Evolutionary conservation across 1,140 invertebrate species (phyloP).

Genomic region (Zaprionus capensis): DNA sequence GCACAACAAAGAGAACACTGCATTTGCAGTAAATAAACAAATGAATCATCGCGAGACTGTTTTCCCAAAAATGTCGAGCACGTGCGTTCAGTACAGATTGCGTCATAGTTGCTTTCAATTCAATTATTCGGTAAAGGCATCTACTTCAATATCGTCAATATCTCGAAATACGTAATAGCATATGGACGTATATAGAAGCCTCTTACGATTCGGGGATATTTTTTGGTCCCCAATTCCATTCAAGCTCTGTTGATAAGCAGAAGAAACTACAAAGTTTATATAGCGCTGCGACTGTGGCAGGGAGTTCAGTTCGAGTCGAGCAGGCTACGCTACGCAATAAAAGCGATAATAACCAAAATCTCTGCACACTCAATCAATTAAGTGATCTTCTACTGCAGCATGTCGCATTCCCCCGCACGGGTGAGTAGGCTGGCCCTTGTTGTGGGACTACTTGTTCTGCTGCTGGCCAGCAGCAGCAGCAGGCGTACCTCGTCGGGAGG

Average conservation of each 20-base stretch:
- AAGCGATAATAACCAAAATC: background rate
- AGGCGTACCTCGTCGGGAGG: too few species aligned
- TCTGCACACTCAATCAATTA: background rate
- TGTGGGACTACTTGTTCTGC: constrained; percentile 43
- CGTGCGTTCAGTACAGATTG: too few species aligned
- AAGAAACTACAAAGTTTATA: background rate
- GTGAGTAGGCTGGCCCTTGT: constrained; percentile 40
- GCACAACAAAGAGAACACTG: too few species aligned
- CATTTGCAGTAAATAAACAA: background rate
- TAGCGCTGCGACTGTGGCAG: background rate
- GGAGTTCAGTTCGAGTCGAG: constrained; percentile 29
- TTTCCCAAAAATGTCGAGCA: too few species aligned
- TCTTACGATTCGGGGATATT: background rate
- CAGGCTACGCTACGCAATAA: background rate
- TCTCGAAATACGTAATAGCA: too few species aligned
- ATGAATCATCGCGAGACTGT: background rate
- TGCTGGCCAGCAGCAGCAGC: too few species aligned
- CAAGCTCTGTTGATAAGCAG: constrained; percentile 23
- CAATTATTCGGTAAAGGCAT: too few species aligned
- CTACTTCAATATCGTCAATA: too few species aligned
- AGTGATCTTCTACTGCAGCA: constrained; percentile 36
- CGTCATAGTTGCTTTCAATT: too few species aligned
- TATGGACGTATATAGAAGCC: too few species aligned
- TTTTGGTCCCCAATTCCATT: background rate
- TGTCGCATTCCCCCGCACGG: constrained; percentile 46